phyloP scores from a whole-genome alignment of 2,888 invertebrate genomes.

The Platynereis dumerilii region DNA sequence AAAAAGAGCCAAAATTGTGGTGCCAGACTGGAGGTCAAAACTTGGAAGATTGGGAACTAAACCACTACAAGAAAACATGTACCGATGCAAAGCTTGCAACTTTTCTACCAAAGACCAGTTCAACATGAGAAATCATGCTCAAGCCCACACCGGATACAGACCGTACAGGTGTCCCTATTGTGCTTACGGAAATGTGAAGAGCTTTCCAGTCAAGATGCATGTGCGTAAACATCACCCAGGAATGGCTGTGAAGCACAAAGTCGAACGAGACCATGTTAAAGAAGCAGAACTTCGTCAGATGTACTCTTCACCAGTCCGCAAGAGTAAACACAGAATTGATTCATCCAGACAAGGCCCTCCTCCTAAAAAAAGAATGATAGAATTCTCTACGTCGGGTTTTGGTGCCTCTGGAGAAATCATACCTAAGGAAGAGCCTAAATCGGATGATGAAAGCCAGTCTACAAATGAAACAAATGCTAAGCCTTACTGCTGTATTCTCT shows the following conservation, averaged over 20 bases:
- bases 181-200: slow-evolving; percentile 13
- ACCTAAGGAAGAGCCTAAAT: too few relatives aligned
- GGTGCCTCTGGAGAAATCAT: too few relatives aligned
- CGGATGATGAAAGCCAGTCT: too few relatives aligned
- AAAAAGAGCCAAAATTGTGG: background rate
- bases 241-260: background rate
- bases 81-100: slow-evolving; percentile 29
- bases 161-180: slow-evolving; percentile 35
- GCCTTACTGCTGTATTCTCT: slow-evolving; percentile 29
- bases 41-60: background rate
- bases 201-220: slow-evolving; percentile 6
- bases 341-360: too few relatives aligned
- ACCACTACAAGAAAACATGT: slow-evolving; percentile 9
- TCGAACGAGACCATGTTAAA: background rate
- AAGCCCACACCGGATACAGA: slow-evolving; percentile 35
- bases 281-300: background rate
- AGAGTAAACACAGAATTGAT: too few relatives aligned
- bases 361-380: too few relatives aligned
- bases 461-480: background rate
- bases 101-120: slow-evolving; percentile 19
- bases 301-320: background rate
- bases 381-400: too few relatives aligned
- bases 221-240: background rate
- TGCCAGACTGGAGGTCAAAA: slow-evolving; percentile 3
- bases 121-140: slow-evolving; percentile 33